Conservation (phyloP, 2,113 vertebrate genomes). For the Petromus typicus region DNA sequence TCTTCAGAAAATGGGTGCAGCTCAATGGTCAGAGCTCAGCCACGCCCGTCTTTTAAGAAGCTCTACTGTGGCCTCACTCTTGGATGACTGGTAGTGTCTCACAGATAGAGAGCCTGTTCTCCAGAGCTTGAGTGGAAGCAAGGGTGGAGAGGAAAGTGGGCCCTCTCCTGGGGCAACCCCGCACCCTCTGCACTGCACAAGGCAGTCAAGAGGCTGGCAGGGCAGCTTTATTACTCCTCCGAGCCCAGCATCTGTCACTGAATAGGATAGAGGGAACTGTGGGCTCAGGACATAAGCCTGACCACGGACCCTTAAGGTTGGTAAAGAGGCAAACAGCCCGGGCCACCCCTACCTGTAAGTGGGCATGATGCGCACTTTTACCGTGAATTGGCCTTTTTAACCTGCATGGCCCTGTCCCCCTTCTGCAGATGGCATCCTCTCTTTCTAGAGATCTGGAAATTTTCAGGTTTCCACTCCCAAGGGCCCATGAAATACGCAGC, state of each 20-base stretch:
- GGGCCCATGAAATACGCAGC: not conserved
- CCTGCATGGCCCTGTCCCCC: not conserved
- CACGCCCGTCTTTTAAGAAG: not conserved
- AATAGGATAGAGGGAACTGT: not conserved
- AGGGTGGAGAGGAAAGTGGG: not conserved
- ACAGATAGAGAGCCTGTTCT: not conserved
- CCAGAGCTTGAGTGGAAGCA: not conserved
- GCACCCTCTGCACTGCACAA: not conserved
- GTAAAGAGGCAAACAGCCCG: not conserved
- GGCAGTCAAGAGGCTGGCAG: not conserved
- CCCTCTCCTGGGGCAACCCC: not conserved
- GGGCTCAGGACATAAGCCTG: not conserved
- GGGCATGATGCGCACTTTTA: not conserved
- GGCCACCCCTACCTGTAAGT: not conserved
- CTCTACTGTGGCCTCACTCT: not conserved
- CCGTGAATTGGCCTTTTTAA: not conserved
- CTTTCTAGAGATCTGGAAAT: not conserved
- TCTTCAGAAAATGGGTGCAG: not conserved
- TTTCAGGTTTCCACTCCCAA: not conserved
- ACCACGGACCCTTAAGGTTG: not conserved
- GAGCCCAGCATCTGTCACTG: not conserved
- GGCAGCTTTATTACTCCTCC: not conserved
- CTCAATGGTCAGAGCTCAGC: not conserved
- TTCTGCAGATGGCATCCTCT: no score
- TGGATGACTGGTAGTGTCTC: not conserved